Percentiles rank a stretch among this genome's conserved stretches.
Conservation (phyloP, 2,888 invertebrate genomes). For the Clusia tigrina region DNA sequence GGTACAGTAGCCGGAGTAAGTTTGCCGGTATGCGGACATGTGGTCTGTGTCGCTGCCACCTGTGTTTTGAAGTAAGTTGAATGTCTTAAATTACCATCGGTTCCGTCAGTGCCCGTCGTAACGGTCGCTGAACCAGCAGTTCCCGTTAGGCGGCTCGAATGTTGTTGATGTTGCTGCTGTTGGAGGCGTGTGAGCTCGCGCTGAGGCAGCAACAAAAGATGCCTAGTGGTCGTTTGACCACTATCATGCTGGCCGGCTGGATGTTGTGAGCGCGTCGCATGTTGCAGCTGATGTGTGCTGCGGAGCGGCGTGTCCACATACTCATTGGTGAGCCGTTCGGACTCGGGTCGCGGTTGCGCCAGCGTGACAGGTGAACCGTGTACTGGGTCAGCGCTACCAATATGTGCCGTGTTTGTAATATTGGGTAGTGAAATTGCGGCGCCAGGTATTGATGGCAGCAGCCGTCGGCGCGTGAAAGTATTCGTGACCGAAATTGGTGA, state of each 20-base stretch:
- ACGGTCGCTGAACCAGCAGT: conserved; percentile 43
- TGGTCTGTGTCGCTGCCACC: conserved; percentile 44
- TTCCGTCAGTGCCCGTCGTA: conserved; percentile 58
- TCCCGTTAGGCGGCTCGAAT: conserved; percentile 44
- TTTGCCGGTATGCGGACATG: conserved; percentile 42
- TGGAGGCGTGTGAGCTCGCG: conserved; percentile 65
- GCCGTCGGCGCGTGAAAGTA: conserved; percentile 62
- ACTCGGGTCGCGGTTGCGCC: conserved; percentile 82
- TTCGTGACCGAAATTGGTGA: conserved; percentile 56
- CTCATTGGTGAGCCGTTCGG: conserved; percentile 87
- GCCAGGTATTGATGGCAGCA: conserved; percentile 45
- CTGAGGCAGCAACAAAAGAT: conserved; percentile 68
- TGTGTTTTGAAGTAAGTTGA: no score
- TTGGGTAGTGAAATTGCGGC: conserved; percentile 1
- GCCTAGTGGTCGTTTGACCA: conserved; percentile 67
- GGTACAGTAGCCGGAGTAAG: conserved; percentile 33
- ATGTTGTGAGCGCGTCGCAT: conserved; percentile 65
- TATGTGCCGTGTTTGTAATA: conserved; percentile 47
- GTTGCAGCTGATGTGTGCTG: conserved; percentile 62
- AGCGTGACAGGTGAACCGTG: conserved; percentile 66
- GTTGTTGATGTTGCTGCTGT: conserved; percentile 44
- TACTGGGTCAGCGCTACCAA: conserved; percentile 61
- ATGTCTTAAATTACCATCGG: no score
- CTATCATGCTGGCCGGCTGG: conserved; percentile 64
- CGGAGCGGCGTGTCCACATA: conserved; percentile 90